Base-by-base conservation (phyloP, 2,888 invertebrate genomes). In the Steromphala cineraria region DNA sequence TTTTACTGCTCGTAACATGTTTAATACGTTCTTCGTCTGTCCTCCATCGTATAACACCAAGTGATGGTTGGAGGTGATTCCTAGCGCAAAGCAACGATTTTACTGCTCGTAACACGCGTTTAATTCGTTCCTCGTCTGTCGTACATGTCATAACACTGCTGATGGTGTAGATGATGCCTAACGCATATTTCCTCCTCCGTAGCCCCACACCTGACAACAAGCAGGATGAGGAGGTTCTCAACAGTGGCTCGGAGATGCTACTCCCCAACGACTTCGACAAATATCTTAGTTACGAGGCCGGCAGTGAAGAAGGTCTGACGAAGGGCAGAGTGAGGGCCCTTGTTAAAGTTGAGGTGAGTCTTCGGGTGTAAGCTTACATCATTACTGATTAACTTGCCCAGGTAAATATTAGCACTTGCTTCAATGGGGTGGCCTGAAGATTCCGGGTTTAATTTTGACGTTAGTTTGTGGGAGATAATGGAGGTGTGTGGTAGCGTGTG, bases 181-280 rank as follows among this genome's bases (percentile, higher is more conserved):
- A 31, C 71, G 36, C 71, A 71, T 71, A 31, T 36, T 36, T 71
- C 19, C 5, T 8, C 5, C 19, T 24, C n/a, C 13, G 21, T 24
- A 52, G 17, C 75, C 52, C 53, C 55, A 76, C 55, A 55, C 76
- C 53, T 28, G 76, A 55, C 31, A 53, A 76, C 31, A 53, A 55
- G 36, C 53, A 55, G 8, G 62, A 77, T 21, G 76, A 78, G 53
- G 78, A 67, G 15, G 53, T 53, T 8, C 21, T 53, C 40, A 67
- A 71, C 67, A 71, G 67, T 62, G 67, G 71, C 15, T 46, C 75
- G 15, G 84, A 81, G n/a, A 84, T 84, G 24, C 75, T 83, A 21
- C 81, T 84, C 5, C 79, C 81, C 53, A 82, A 80, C 19, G 81
- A 84, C 21, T 21, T 46, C 56, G 56, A 78, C 40, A 74, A 78